phyloP scores from a whole-genome alignment of 1,140 invertebrate genomes.

The Macrotrachela quadricornifera region DNA sequence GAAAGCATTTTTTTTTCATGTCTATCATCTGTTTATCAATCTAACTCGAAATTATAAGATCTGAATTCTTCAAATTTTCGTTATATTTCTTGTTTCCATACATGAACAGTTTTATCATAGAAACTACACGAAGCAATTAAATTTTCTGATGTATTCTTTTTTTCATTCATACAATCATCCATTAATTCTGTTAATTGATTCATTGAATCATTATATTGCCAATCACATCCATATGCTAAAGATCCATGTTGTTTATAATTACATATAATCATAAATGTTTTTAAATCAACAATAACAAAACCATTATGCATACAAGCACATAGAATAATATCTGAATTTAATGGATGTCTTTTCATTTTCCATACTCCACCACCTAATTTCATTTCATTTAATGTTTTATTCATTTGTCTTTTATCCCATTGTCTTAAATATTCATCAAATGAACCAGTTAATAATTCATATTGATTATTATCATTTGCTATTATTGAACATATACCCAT shows the following conservation, averaged over 20 bases:
- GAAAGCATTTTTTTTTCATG: no score
- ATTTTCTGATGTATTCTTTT: not conserved
- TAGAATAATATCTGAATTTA: slow-evolving; percentile 35
- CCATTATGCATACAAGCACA: slow-evolving; percentile 70
- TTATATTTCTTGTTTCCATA: not conserved
- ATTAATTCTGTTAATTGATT: no score
- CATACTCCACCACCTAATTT: slow-evolving; percentile 56
- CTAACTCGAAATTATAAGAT: no score
- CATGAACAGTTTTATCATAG: slow-evolving; percentile 2
- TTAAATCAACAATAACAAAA: slow-evolving; percentile 44
- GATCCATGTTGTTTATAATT: slow-evolving; percentile 5
- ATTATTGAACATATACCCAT: slow-evolving; percentile 1
- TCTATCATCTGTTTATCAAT: no score
- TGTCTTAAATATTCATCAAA: slow-evolving; percentile 59
- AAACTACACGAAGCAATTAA: slow-evolving; percentile 4
- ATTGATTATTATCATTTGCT: not conserved
- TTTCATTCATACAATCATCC: no score
- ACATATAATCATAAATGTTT: slow-evolving; percentile 1
- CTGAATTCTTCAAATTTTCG: no score
- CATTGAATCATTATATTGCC: not conserved
- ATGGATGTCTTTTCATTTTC: slow-evolving; percentile 61
- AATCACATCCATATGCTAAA: slow-evolving; percentile 8
- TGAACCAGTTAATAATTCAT: slow-evolving; percentile 1
- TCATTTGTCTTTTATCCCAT: slow-evolving; percentile 56
- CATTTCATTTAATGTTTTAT: slow-evolving; percentile 34